These are phyloP conservation scores for Osmerus mordax DNA, from an alignment of 2,113 vertebrate genomes.

Conservation along the genomic window DNA sequence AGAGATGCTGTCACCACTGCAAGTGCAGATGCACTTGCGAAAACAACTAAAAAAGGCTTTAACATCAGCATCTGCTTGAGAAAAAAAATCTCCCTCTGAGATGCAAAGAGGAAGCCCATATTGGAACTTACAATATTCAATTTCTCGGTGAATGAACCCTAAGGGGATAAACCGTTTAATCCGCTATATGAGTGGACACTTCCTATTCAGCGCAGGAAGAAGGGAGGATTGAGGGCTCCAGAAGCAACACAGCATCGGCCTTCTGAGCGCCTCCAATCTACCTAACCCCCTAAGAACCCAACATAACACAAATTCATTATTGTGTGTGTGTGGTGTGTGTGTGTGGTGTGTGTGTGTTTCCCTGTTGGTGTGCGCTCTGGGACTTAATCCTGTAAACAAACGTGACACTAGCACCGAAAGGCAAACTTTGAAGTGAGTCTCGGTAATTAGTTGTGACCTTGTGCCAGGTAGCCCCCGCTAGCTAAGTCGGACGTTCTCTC, in stretches of 20 bases:
- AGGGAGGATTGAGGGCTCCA: conserved; percentile 18
- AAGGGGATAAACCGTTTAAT: conserved; percentile 3
- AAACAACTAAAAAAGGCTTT: not conserved
- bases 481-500: conserved; percentile 45
- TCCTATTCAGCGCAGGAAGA: conserved; percentile 44
- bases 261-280: conserved; percentile 25
- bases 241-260: conserved; percentile 7
- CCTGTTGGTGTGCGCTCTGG: conserved; percentile 23
- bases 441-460: conserved; percentile 63
- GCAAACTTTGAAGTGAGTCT: conserved; percentile 65
- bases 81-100: too few species aligned
- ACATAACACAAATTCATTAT: conserved; percentile 40
- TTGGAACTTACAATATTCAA: too few species aligned
- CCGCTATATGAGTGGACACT: conserved; percentile 26
- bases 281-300: conserved; percentile 49
- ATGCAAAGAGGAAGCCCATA: too few species aligned
- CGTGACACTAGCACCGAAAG: conserved; percentile 52
- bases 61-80: too few species aligned
- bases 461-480: conserved; percentile 54
- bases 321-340: not conserved
- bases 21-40: not conserved
- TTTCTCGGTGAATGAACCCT: not conserved
- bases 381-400: conserved; percentile 67
- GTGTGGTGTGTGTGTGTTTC: not conserved
- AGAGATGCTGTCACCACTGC: not conserved